Evolutionary conservation across 2,797 vertebrate genomes (phyloP), one percentile per base, ranked within the genome.

Genomic region (Mus minutoides): DNA sequence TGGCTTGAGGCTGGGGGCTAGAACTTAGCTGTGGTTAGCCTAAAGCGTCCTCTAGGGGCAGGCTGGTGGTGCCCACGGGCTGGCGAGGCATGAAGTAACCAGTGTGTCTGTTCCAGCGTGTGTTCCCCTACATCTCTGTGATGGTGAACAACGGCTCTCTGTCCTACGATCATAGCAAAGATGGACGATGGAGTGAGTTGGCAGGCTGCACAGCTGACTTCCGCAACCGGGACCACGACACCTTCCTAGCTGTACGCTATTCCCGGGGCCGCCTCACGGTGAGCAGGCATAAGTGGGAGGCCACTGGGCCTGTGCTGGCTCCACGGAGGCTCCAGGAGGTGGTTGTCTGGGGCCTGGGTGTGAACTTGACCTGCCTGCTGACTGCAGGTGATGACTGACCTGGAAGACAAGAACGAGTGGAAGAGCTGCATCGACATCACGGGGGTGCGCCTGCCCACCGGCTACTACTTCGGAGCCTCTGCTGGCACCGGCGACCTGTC

Each of bases 111-210:
- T 97, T 91, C 1, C 97, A 99, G 99, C 99, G 99, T 0, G 99
- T 99, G 75, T 99, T 99, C 98, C 99, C 99, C 0, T 99, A 99
- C 91, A 99, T 99, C 96, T 99, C 99, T 0, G 99, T 99, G 29
- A 99, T 99, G 99, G 99, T 99, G 95, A 99, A 99, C 98, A 99
- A 99, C 6, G 99, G 99, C 96, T 99, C 99, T 3, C 97, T 99
- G 98, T 98, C 98, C 0, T 99, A 99, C 0, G 99, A 99, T 97
- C 99, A 99, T 82, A 99, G 99, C 92, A 99, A 99, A 98, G 99
- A 99, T 0, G 99, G 99, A 0, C 99, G 99, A 40, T 98, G 98
- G 83, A 99, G 99, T 0, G 99, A 99, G 98, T 98, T 99, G 96
- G 99, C 99, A 0, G 99, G 99, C 31, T 99, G 99, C 97, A 99